Evolutionary conservation across 2,113 vertebrate genomes (phyloP).

Genomic region (Pogonocichla stellata): DNA sequence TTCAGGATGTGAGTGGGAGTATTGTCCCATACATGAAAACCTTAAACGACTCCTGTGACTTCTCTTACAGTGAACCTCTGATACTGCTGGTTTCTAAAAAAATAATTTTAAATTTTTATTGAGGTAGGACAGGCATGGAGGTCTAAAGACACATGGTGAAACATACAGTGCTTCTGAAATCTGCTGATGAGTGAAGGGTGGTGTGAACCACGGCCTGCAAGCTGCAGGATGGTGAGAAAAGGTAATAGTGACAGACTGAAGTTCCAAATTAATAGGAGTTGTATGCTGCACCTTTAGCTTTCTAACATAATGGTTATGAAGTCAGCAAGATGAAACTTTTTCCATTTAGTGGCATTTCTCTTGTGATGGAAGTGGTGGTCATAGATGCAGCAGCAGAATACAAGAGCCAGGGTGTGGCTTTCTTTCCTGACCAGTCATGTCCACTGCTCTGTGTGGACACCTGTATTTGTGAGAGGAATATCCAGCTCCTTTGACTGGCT

Average conservation of each 20-base stretch:
- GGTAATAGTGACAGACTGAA: not conserved
- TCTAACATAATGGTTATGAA: not conserved
- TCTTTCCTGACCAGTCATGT: not conserved
- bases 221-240: not conserved
- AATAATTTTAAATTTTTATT: not conserved
- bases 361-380: not conserved
- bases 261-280: not conserved
- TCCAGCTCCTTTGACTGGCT: not conserved
- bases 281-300: not conserved
- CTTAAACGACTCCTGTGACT: not conserved
- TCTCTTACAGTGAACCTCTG: not conserved
- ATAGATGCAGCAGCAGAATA: not conserved
- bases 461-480: not conserved
- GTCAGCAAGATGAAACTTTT: not conserved
- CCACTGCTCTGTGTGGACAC: not conserved
- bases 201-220: not conserved
- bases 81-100: constrained; percentile 2
- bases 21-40: not conserved
- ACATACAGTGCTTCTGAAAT: not conserved
- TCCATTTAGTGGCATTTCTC: not conserved
- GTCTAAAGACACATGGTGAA: not conserved
- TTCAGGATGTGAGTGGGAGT: constrained; percentile 57
- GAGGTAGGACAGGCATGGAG: not conserved
- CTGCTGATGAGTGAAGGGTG: not conserved
- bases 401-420: not conserved